Base-by-base conservation (phyloP, 2,888 invertebrate species). In the Pristionchus japonicus region DNA sequence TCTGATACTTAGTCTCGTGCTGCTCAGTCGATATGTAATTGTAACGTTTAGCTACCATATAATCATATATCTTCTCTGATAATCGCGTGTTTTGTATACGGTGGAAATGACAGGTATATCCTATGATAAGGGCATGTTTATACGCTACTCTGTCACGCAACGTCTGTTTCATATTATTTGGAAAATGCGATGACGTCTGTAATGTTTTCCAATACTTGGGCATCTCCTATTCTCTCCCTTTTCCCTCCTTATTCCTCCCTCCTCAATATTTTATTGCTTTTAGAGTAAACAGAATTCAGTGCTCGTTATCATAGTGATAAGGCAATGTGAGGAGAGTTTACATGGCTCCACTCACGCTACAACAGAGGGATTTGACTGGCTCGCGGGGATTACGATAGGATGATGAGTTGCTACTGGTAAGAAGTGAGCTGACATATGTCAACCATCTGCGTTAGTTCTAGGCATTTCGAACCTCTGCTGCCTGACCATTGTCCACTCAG, bases 231-330 rank as follows among this genome's bases (percentile, higher is more conserved):
- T 37, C 70, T 34, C 23, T 37, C 37, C 77, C 31, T 67, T 67
- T 3, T 20, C 43, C 43, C 43, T 40, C 43, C 43, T 43, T 43
- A 27, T 31, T 67, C 43, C 43, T 47, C 37, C 43, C 77, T 77
- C 77, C 43, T 47, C 43, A 40, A 40, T 77, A 43, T 77, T 77
- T 77, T 77, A 77, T 47, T 77, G 43, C 23, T 43, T 23, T 13
- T 23, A n/a, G 43, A 40, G 77, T 43, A 77, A 77, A 77, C 77
- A 77, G 23, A 43, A 77, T 43, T 74, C 74, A 40, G 77, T n/a
- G 77, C 77, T 37, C 70, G 70, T 43, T 77, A 77, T 77, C 43
- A 15, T 23, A 11, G 11, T 43, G 77, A 77, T 77, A 77, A 77
- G 43, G 77, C 40, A 23, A 17, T 40, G 20, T 40, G 40, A 37